Evolutionary conservation across 2,797 vertebrate species (phyloP).

Genomic region (Cryptoprocta ferox): DNA sequence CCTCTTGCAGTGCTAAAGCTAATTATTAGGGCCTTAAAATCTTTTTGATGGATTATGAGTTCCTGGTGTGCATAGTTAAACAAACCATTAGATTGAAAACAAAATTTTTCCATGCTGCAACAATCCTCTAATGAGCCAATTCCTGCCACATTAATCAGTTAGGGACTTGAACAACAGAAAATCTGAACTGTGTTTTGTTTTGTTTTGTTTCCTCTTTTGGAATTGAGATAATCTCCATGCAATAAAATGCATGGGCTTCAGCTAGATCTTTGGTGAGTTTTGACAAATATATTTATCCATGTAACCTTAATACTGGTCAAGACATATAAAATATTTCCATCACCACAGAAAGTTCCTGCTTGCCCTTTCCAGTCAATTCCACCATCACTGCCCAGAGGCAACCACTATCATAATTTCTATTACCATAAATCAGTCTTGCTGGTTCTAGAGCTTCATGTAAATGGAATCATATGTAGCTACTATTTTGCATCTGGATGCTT

Average conservation of each 20-base stretch:
- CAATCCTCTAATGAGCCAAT: neutral
- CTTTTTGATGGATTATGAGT: slow-evolving; percentile 41
- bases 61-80: slow-evolving; percentile 52
- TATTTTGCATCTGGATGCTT: neutral
- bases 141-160: neutral
- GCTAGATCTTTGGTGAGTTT: neutral
- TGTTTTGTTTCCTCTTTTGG: neutral
- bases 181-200: neutral
- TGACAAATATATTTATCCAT: neutral
- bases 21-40: slow-evolving; percentile 21
- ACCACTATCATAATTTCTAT: neutral
- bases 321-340: neutral
- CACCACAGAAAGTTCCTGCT: neutral
- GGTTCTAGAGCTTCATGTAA: neutral
- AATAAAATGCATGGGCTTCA: neutral
- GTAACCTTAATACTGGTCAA: neutral
- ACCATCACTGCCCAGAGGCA: neutral
- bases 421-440: neutral
- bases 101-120: neutral
- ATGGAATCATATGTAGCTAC: neutral
- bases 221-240: neutral
- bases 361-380: neutral
- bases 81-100: slow-evolving; percentile 42
- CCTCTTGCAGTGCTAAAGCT: neutral
- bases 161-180: neutral